Evolutionary conservation across 2,113 vertebrate genomes (phyloP).

Genomic region (Perca flavescens): DNA sequence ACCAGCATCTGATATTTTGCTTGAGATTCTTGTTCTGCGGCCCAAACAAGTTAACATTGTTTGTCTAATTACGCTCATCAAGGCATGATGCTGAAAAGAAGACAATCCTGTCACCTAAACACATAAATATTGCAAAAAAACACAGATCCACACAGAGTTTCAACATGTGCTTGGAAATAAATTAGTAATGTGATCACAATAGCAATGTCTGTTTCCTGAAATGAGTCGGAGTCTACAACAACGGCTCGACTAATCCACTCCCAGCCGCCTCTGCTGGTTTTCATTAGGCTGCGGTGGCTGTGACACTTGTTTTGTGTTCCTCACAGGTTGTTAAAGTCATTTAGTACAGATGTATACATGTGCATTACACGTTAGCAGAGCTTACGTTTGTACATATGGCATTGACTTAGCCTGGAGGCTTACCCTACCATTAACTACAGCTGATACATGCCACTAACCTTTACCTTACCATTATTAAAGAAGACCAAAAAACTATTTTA

Average conservation of each 20-base stretch:
- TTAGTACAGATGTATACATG: conserved; percentile 51
- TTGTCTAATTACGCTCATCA: conserved; percentile 21
- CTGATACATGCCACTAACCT: conserved; percentile 28
- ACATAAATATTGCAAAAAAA: conserved; percentile 36
- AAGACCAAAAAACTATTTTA: conserved; percentile 4
- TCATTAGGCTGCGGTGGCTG: conserved; percentile 63
- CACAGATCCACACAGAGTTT: conserved; percentile 12
- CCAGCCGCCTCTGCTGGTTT: conserved; percentile 55
- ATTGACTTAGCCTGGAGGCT: conserved; percentile 13
- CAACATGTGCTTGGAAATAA: conserved; percentile 45
- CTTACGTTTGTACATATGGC: conserved; percentile 41
- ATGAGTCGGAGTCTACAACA: conserved; percentile 33
- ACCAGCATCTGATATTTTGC: not conserved
- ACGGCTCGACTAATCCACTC: conserved; percentile 42
- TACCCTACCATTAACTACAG: conserved; percentile 45
- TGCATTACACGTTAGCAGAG: conserved; percentile 29
- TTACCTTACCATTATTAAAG: conserved; percentile 32
- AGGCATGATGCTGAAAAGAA: not conserved
- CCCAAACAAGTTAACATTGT: conserved; percentile 1
- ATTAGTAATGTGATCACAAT: conserved; percentile 54
- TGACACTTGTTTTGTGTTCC: conserved; percentile 71
- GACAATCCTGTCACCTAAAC: conserved; percentile 26
- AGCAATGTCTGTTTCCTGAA: conserved; percentile 32
- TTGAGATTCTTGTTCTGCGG: not conserved
- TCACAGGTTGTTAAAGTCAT: conserved; percentile 67